Base-by-base conservation (phyloP, 1,140 invertebrate genomes). In the Drosophila athabasca region DNA sequence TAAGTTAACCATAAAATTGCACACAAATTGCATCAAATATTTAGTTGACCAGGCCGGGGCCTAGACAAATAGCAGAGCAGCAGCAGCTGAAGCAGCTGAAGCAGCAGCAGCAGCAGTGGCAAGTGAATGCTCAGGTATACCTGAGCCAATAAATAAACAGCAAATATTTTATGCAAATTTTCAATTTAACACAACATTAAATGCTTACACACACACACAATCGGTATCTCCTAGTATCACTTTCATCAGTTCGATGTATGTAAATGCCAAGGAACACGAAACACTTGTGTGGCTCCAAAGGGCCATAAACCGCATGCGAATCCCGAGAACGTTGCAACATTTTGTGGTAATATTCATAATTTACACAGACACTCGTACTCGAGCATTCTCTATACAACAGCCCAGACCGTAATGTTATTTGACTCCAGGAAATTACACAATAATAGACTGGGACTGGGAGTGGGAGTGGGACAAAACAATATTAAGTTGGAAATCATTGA, bases 101-200 rank as follows among this genome's bases (percentile, higher is more conserved):
- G 11, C 50, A 31, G 59, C 17, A 17, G 41, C 24, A 43, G 15
- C 22, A 44, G 19, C 41, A 43, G 17, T 1, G 1, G 6, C 53
- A n/a, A 35, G 49, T 52, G 17, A 13, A 31, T 29, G 24, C 11
- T n/a, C 15, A 55, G 22, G 9, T 26, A 19, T 45, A 53, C 43
- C 51, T 66, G 49, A 49, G 82, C 69, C 82, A 75, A 85, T 87
- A 85, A 85, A 85, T 87, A 85, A 87, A 82, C 78, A 85, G 64
- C 79, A 82, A 88, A 88, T 88, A 88, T 87, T 87, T 76, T 87
- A 87, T 87, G 83, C 83, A 87, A 87, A 87, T 88, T 87, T 87
- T 88, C 83, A 87, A 88, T 88, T 88, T 88, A 88, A 83, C 83
- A 88, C 79, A 88, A 78, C 83, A 88, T 88, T 88, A 83, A 82